These are phyloP conservation scores for Drosophila antonietae DNA, from an alignment of 2,888 invertebrate genomes.

Conservation along the genomic window DNA sequence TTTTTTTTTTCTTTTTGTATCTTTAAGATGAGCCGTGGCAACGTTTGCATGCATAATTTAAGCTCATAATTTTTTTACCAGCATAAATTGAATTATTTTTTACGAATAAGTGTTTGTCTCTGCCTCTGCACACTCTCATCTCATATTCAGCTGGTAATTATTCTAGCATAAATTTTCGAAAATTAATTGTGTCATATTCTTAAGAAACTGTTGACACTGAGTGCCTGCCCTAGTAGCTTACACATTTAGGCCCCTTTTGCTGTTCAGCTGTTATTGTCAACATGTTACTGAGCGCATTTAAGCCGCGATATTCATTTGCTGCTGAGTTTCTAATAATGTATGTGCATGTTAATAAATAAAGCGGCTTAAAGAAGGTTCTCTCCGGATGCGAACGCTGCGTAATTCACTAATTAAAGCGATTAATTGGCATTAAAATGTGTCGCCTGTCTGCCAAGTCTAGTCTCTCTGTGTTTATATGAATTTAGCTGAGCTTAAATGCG, in stretches of 20 bases:
- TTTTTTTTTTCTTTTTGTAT: slow-evolving; percentile 11
- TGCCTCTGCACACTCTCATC: slow-evolving; percentile 3
- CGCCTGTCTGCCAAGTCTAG: slow-evolving; percentile 1
- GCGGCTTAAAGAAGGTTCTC: slow-evolving; percentile 59
- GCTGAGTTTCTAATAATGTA: slow-evolving; percentile 42
- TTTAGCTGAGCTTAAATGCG: slow-evolving; percentile 31
- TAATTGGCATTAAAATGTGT: slow-evolving; percentile 52
- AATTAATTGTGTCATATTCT: slow-evolving; percentile 67
- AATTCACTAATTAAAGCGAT: slow-evolving; percentile 58
- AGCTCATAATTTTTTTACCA: slow-evolving; percentile 51
- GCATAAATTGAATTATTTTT: slow-evolving; percentile 58
- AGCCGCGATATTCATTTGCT: slow-evolving; percentile 47
- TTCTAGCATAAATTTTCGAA: slow-evolving; percentile 69
- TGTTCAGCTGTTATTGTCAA: slow-evolving; percentile 33
- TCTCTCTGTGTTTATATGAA: not conserved
- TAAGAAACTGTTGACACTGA: slow-evolving; percentile 52
- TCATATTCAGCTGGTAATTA: slow-evolving; percentile 61
- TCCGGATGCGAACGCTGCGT: slow-evolving; percentile 6
- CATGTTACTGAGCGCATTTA: slow-evolving; percentile 44
- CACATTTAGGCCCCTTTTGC: slow-evolving; percentile 12
- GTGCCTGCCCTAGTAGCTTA: slow-evolving; percentile 5
- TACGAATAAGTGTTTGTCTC: not conserved
- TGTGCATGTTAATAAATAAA: slow-evolving; percentile 70
- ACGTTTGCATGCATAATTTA: slow-evolving; percentile 61
- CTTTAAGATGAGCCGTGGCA: slow-evolving; percentile 48